These are phyloP conservation scores for Maconellicoccus hirsutus DNA, from an alignment of 1,140 invertebrate genomes.

Conservation along the genomic window DNA sequence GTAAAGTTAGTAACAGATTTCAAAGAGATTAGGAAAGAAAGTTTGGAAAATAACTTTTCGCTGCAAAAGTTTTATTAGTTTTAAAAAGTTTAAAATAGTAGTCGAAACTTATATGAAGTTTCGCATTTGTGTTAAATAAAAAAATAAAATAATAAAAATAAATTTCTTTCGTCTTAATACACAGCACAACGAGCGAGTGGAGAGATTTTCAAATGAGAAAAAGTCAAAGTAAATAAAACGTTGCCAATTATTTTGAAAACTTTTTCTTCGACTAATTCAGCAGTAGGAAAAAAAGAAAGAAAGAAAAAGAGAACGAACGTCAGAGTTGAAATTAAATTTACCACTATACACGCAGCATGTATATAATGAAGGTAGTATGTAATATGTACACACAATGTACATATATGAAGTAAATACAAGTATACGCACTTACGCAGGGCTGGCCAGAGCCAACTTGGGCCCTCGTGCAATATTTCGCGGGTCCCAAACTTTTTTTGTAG, in stretches of 20 bases:
- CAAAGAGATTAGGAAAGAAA: slow-evolving; percentile 15
- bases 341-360: no score
- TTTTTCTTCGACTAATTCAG: neutral
- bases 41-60: neutral
- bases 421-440: no score
- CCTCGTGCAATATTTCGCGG: no score
- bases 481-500: no score
- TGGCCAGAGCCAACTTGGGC: no score
- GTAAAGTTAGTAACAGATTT: slow-evolving; percentile 18
- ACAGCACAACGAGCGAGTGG: neutral
- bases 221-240: slow-evolving; percentile 12
- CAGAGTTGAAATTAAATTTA: no score
- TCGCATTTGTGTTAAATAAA: slow-evolving; percentile 5
- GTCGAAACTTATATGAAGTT: slow-evolving; percentile 20
- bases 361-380: no score
- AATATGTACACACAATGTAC: no score
- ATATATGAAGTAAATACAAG: no score
- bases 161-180: neutral
- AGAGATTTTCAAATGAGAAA: neutral
- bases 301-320: no score
- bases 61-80: slow-evolving; percentile 16
- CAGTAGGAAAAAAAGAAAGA: no score
- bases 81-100: slow-evolving; percentile 18
- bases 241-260: slow-evolving; percentile 2
- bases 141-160: neutral